Base-by-base conservation (phyloP, 2,888 invertebrate species). In the Nipponacmea schrenckii region DNA sequence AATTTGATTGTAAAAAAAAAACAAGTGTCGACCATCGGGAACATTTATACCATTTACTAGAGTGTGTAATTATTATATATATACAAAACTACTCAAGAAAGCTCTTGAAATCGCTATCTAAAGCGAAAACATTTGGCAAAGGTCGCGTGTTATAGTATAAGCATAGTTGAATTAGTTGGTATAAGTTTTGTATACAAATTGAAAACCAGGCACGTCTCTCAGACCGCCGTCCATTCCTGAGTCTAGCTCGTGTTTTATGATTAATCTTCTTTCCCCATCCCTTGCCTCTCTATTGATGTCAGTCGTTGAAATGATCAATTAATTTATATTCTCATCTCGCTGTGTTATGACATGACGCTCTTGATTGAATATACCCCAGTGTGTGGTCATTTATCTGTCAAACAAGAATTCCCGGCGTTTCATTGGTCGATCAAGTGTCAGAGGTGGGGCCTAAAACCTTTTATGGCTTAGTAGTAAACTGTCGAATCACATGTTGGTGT, bases 251-350 rank as follows among this genome's bases (percentile, higher is more conserved):
- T 46, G 26, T 27, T 64, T 17, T 31, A 31, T 17, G n/a, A 64
- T 27, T 62, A 64, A 64, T 17, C 64, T 73, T 77, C 73, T 76
- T 71, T 75, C 71, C 72, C 69, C 68, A 72, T 73, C 73, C 77
- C 75, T 72, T 74, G 76, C 76, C 69, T 75, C 76, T 77, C 73
- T 73, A 76, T 77, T 77, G 77, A 76, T 76, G 73, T 74, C 76
- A 74, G 69, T 75, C 72, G 67, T 63, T 70, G 70, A 68, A 72
- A 67, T 77, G 76, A 77, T 74, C 79, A 79, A 80, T 79, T 80
- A 79, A 80, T 80, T 79, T 79, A 75, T 77, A 77, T 74, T 74
- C 73, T 76, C 77, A 75, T 77, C 78, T 73, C 48, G 74, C 73
- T 75, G 72, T 73, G 72, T 67, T 65, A 46, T 68, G 70, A 71